Evolutionary conservation across 2,797 vertebrate species (phyloP), one percentile per base, ranked within the genome.

Genomic region (Pyrocephalus nanus): DNA sequence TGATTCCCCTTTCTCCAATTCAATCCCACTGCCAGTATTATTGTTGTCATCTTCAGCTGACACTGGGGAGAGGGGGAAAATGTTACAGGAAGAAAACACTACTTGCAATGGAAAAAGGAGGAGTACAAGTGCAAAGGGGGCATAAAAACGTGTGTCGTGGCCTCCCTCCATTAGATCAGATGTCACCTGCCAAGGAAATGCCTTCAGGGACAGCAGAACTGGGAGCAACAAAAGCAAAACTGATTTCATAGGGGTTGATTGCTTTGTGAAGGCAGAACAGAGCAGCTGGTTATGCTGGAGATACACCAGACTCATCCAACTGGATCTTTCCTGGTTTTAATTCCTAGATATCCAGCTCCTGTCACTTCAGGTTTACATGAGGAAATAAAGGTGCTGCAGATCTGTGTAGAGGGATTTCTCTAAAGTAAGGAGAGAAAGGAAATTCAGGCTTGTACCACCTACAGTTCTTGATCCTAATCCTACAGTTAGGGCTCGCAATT

Each of bases 1-100:
- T 26, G 4, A 75, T 72, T 90, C 95, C 88, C 80, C 32, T 76
- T 90, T 81, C 85, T 92, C 62, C 80, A 84, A 70, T 90, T 90
- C 66, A 90, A 40, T 45, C 53, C 47, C 26, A 70, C 6, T 94
- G 66, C 50, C 82, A 86, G 79, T 90, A 83, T 72, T 90, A 86
- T 22, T 84, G 45, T 23, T 93, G 54, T 25, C 48, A 55, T 60
- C 72, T 80, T 72, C 70, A 86, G 58, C 54, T 88, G 76, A 78
- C 92, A 64, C 66, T 30, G 13, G 80, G 60, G 83, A 94, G 29
- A 78, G 18, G n/a, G 22, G 27, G 26, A 83, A 77, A 75, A 51
- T 47, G n/a, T 92, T 80, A 25, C 21, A 88, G 9, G 38, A 86
- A 34, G 51, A 73, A 69, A 84, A 69, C 15, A 79, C 51, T 8